Conservation (phyloP, 2,113 vertebrate genomes). For the Rhombomys opimus region DNA sequence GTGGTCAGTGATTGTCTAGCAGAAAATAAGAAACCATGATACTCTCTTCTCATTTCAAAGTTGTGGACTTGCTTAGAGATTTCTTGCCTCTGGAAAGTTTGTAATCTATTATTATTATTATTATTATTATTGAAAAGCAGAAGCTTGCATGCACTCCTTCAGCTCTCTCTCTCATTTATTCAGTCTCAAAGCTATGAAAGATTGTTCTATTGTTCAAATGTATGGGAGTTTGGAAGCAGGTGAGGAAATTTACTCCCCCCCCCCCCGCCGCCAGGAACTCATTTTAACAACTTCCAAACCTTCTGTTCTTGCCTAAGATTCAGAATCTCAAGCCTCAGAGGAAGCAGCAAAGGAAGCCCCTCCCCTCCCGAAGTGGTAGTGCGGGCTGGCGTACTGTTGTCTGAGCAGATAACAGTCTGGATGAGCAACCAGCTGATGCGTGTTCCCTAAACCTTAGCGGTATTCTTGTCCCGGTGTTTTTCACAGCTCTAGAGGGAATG, state of each 20-base stretch:
- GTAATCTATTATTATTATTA: too few relatives aligned
- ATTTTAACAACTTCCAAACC: not conserved
- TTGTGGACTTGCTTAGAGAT: not conserved
- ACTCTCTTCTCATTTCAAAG: not conserved
- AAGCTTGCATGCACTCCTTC: not conserved
- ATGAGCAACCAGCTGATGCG: not conserved
- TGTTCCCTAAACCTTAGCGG: not conserved
- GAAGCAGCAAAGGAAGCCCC: not conserved
- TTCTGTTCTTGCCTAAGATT: not conserved
- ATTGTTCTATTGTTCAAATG: not conserved
- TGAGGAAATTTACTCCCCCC: rapidly evolving
- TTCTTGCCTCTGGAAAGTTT: constrained; percentile 14
- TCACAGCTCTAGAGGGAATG: not conserved
- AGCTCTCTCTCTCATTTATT: not conserved
- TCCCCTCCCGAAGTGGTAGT: not conserved
- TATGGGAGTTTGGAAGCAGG: not conserved
- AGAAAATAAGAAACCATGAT: not conserved
- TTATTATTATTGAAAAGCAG: too few relatives aligned
- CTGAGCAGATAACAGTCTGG: not conserved
- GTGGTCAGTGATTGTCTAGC: not conserved
- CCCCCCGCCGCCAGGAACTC: too few relatives aligned
- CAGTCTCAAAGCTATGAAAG: not conserved
- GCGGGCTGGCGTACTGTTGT: not conserved
- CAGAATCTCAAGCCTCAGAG: not conserved
- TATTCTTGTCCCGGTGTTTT: not conserved